Base-by-base conservation (phyloP, 2,888 invertebrate species). In the Beris chalybata region DNA sequence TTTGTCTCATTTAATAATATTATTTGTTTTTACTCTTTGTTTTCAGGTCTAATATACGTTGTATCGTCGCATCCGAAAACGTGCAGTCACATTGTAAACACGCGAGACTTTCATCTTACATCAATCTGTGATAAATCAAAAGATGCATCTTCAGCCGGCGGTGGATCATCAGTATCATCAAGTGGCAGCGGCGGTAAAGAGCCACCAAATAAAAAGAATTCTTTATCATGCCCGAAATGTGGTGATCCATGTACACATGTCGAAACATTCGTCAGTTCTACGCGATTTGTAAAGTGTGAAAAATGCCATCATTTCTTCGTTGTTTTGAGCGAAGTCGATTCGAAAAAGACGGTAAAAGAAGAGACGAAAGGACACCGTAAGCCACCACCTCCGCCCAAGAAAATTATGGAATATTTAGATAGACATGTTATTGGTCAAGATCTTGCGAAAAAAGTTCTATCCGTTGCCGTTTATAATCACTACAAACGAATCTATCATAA, bases 381-480 rank as follows among this genome's bases (percentile, higher is more conserved):
- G 81, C 94, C 95, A 5, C 95, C 95, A n/a, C 96, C 95, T 5
- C 93, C 95, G 2, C 95, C 95, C 0, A 95, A 94, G 83, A 95
- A 95, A 88, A 98, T 99, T 70, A 96, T 92, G 83, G 95, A 96
- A 76, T 98, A 94, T 82, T 83, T 99, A 71, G 93, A 98, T 83
- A 91, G 92, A 76, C 96, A 97, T 83, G 98, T 99, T 12, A 91
- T 99, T 29, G 99, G 98, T 0, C 98, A 99, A 81, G 94, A 97
- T 72, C 88, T 91, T 79, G 98, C 98, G 1, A 99, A 99, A 83
- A 97, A 97, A 82, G 97, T 97, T 47, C 83, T 99, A 45, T 91
- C 97, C 0, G 98, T 98, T 44, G 97, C 98, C 11, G 98, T 99
- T 0, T 99, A 99, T 83, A 97, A 98, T 83, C 99, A 99, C 80